Evolutionary conservation across 2,888 invertebrate species (phyloP), one percentile per base, ranked within the genome.

Genomic region (Luffia ferchaultella): DNA sequence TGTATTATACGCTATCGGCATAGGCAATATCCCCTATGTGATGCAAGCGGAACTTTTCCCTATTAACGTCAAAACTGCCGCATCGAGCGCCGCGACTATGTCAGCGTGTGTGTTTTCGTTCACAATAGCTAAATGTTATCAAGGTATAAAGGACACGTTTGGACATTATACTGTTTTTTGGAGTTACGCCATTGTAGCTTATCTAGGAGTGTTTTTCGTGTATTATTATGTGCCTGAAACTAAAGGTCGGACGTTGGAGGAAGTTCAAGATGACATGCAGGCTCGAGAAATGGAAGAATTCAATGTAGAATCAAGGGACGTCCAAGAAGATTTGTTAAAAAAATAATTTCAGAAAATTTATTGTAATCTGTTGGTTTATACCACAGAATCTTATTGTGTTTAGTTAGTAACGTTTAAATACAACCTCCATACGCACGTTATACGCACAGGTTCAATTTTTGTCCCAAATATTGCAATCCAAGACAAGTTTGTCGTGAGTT

Each of bases 21-120:
- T 89, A 20, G 87, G 87, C 1, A 88, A 87, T 17, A 59, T 89
- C 20, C 85, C 89, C 0, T 88, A 88, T 54, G 85, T 89, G 55
- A 77, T 89, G 72, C 85, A 89, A 58, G 87, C 88, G 0, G 89
- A 89, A 62, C 58, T 89, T 2, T 89, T 89, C 58, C 87, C 89
- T 0, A 86, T 87, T 0, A 88, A 88, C 54, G 86, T 89, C 0
- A 89, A 89, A 61, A 86, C 86, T 0, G 73, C 80, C 0, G 89
- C 89, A 0, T 87, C 88, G 0, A 87, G 87, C 2, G 56, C 84
- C 2, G 86, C 86, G 0, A 87, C 87, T 0, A 78, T 88, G 60
- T 67, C 86, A 55, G 85, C 86, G 0, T 87, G 87, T 18, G 57
- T 86, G 0, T 63, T 88, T 45, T 86, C 86, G 40, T 88, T 89